Percentiles rank a stretch among this genome's conserved stretches.
These are phyloP conservation scores for Sinocyclocheilus rhinocerous DNA, from an alignment of 2,113 vertebrate genomes.

Conservation along the genomic window DNA sequence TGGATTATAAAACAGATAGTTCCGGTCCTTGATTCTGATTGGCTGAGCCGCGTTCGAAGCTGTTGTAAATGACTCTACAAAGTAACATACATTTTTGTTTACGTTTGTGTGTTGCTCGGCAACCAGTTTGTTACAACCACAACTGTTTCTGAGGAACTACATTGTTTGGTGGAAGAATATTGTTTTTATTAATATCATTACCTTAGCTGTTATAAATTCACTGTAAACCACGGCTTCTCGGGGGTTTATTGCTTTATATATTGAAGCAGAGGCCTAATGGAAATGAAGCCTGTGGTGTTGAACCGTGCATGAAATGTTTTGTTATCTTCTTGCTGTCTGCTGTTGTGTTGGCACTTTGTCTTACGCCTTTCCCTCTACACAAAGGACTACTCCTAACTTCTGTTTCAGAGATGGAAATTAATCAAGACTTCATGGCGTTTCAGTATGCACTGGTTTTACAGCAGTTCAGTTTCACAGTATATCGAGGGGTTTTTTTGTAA, in stretches of 20 bases:
- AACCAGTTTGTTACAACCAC: too few species aligned
- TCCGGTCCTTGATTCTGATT: too few species aligned
- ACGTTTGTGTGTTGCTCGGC: too few species aligned
- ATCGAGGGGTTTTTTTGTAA: not conserved
- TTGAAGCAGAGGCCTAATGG: slow-evolving; percentile 35
- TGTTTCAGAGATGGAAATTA: slow-evolving; percentile 71
- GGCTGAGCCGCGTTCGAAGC: too few species aligned
- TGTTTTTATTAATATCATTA: too few species aligned
- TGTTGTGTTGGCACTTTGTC: slow-evolving; percentile 69
- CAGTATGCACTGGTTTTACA: slow-evolving; percentile 60
- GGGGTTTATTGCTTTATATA: not conserved
- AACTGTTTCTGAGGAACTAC: too few species aligned
- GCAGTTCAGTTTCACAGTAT: not conserved
- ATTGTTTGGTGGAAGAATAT: too few species aligned
- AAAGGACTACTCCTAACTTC: slow-evolving; percentile 64
- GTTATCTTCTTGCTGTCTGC: slow-evolving; percentile 65
- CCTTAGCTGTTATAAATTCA: too few species aligned
- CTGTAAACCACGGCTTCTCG: too few species aligned
- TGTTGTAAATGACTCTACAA: too few species aligned
- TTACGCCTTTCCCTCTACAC: slow-evolving; percentile 52
- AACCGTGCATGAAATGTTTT: slow-evolving; percentile 71
- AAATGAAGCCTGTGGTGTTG: slow-evolving; percentile 66
- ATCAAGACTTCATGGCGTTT: slow-evolving; percentile 72
- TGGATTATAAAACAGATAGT: not conserved
- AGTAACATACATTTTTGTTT: too few species aligned